Evolutionary conservation across 2,888 invertebrate genomes (phyloP).

Genomic region (Amblyjoppa proteus): DNA sequence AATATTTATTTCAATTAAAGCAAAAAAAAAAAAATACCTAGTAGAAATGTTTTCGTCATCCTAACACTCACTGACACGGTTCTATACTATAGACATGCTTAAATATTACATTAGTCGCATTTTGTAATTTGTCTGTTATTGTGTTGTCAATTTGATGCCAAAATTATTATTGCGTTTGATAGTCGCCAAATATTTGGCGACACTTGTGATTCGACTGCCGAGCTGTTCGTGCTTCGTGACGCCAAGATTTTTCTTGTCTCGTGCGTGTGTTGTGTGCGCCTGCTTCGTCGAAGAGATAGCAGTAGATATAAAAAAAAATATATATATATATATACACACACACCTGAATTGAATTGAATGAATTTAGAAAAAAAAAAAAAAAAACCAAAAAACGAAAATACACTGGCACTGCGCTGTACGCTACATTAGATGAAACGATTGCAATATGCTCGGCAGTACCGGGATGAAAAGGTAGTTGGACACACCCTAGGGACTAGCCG

Average conservation of each 20-base stretch:
- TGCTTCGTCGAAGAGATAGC: not conserved
- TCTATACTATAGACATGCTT: constrained; percentile 81
- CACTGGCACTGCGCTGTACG: constrained; percentile 40
- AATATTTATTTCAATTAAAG: constrained; percentile 6
- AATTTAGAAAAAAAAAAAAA: constrained; percentile 26
- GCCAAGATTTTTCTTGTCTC: not conserved
- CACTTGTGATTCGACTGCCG: constrained; percentile 63
- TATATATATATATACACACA: not conserved
- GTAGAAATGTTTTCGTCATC: constrained; percentile 48
- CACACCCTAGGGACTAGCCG: constrained; percentile 62
- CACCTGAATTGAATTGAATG: constrained; percentile 12
- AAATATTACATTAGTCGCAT: constrained; percentile 83
- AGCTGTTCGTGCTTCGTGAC: constrained; percentile 62
- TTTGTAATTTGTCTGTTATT: constrained; percentile 80
- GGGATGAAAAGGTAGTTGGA: constrained; percentile 59
- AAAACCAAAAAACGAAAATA: not conserved
- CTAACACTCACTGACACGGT: constrained; percentile 56
- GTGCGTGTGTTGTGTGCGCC: not conserved
- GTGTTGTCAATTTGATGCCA: constrained; percentile 69
- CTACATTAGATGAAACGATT: constrained; percentile 42
- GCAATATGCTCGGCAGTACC: constrained; percentile 67
- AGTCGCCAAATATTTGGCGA: not conserved
- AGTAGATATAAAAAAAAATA: not conserved
- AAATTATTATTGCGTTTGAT: constrained; percentile 37
- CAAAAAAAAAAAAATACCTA: not conserved